Percentiles rank a stretch among this genome's conserved stretches.
phyloP scores from a whole-genome alignment of 2,888 invertebrate species.

The Euplexia lucipara region DNA sequence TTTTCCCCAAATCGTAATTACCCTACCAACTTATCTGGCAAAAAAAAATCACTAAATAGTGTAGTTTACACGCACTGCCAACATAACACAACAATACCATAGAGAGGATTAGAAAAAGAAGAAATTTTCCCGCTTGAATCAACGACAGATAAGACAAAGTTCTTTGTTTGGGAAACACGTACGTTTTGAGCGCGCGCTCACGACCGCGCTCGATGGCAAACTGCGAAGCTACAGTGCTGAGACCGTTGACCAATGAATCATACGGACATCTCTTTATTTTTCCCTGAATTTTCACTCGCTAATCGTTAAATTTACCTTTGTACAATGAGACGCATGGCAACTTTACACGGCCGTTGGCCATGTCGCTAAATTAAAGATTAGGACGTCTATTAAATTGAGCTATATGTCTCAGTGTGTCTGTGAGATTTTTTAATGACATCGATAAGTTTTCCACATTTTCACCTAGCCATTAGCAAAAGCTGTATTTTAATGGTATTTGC shows the following conservation, averaged over 20 bases:
- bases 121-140: conserved; percentile 30
- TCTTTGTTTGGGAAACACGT: conserved; percentile 59
- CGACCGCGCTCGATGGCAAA: conserved; percentile 47
- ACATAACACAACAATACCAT: conserved; percentile 24
- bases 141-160: conserved; percentile 41
- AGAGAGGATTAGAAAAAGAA: conserved; percentile 2
- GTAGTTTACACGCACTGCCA: conserved; percentile 44
- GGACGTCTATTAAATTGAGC: background rate
- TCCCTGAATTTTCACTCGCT: conserved; percentile 58
- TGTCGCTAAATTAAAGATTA: conserved; percentile 13
- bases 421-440: background rate
- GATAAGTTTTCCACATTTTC: background rate
- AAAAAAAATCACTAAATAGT: background rate
- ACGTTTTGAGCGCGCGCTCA: conserved; percentile 55
- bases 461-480: too few relatives aligned
- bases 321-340: conserved; percentile 22
- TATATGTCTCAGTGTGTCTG: background rate
- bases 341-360: background rate
- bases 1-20: conserved; percentile 11
- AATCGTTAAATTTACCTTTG: conserved; percentile 47
- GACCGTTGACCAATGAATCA: conserved; percentile 60
- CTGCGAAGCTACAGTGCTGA: conserved; percentile 47
- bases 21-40: background rate
- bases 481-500: too few relatives aligned
- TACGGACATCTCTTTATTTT: conserved; percentile 48